Base-by-base conservation (phyloP, 2,797 vertebrate species). In the Monodelphis domestica region DNA sequence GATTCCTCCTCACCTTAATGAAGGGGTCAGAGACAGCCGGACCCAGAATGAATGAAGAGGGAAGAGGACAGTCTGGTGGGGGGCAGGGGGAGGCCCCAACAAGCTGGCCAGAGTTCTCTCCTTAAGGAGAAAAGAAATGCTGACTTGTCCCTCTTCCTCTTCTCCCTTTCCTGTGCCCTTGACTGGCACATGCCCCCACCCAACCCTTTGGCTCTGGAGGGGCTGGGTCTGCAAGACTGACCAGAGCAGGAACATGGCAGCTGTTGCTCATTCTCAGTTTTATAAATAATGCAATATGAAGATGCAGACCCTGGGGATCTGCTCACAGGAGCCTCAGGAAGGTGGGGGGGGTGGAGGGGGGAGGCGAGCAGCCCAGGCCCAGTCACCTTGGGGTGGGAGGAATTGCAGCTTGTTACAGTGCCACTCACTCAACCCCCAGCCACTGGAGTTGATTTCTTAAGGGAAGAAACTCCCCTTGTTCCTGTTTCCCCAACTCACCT, bases 211-310 rank as follows among this genome's bases (percentile, higher is more conserved):
- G 90, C 95, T 78, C 2, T 50, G 26, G 95, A 94, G 97, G 95
- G 97, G 94, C 96, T 54, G 87, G 38, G 70, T 78, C 70, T 45
- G n/a, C 17, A 24, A 45, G 70, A 45, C 21, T 97, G 97, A 96
- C 29, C 53, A 96, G 97, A 95, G 91, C 70, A 84, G 70, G 70
- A 84, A 45, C 78, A 91, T 94, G 92, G 94, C 98, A 98, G 98
- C 98, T 98, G 97, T 98, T 91, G 95, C 97, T 89, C 88, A 91
- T 91, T 97, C 95, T 92, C 97, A 17, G 30, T 96, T 98, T 98
- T 98, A 98, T 98, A 98, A 98, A 98, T 98, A 98, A 98, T 98
- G 98, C 98, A 98, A 97, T 94, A 54, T 91, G 28, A 87, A 11
- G 63, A 95, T 93, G 1, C 78, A 91, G 94, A 78, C 95, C 90